Evolutionary conservation across 2,888 invertebrate genomes (phyloP), one percentile per base, ranked within the genome.

Genomic region (Drosophila mercatorum): DNA sequence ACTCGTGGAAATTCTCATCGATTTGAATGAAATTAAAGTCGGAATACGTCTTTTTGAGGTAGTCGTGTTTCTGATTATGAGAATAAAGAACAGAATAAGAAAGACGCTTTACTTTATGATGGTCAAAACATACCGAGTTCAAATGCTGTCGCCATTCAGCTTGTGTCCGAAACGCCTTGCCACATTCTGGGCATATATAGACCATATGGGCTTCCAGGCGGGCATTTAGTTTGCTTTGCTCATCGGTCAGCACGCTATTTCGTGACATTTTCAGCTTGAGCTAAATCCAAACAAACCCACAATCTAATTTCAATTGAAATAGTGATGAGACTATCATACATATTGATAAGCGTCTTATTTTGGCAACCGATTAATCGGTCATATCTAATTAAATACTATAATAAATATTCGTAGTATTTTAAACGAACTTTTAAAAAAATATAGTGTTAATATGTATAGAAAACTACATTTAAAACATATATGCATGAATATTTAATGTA

Each of bases 171-270:
- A 88, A 88, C 5, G 85, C 90, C 46, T 77, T 83, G 1, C 92
- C 91, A 28, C 91, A 91, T 60, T 91, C 91, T 0, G 92, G 91
- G 22, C 91, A 92, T 38, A 92, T 83, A 38, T 91, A 91, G 0
- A 80, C 78, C 83, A 92, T 87, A 43, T 91, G 91, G n/a, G 83
- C 78, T 57, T 91, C 92, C 36, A 91, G 58, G 0, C 83, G 88
- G 2, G 77, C 74, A 72, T 88, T 90, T 1, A 83, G 26, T 12
- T 74, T 72, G 41, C 74, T 79, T 41, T 88, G 83, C 40, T 87
- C 87, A 22, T 88, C 83, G 6, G 76, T 66, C 3, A 85, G 51
- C 22, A 71, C 61, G 10, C 60, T 53, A 8, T 60, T 74, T 55
- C 76, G 68, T 0, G 83, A 70, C 89, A 86, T 89, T 57, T 26